Conservation (phyloP, 2,888 invertebrate genomes). For the Anoplius nigerrimus region DNA sequence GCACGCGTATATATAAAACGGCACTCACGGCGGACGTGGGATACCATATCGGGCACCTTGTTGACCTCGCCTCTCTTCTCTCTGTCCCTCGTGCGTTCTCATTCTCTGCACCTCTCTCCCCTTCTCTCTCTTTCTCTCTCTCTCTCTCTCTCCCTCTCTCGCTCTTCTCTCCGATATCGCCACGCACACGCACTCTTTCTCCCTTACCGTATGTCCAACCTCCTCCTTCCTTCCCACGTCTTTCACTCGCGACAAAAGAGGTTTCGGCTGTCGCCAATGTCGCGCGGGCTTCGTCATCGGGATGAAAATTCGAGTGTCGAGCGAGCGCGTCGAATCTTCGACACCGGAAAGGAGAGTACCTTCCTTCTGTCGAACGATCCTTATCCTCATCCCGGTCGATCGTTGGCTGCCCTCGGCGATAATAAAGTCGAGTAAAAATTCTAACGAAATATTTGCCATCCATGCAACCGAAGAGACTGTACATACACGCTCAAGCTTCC, state of each 20-base stretch:
- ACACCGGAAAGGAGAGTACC: neutral
- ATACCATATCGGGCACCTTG: conserved; percentile 75
- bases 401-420: no score
- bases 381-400: no score
- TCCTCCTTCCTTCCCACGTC: conserved; percentile 43
- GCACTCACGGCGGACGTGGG: conserved; percentile 69
- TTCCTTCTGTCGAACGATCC: no score
- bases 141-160: conserved; percentile 28
- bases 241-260: conserved; percentile 49
- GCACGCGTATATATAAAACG: conserved; percentile 57
- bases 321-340: neutral
- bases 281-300: conserved; percentile 31
- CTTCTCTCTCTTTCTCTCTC: conserved; percentile 32
- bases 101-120: conserved; percentile 35
- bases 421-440: no score
- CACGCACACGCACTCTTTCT: conserved; percentile 15
- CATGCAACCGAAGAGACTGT: no score
- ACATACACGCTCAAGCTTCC: no score
- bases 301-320: neutral
- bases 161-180: conserved; percentile 5
- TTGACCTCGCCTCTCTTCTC: conserved; percentile 72
- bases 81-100: conserved; percentile 52
- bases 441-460: no score
- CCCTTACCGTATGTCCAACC: conserved; percentile 13
- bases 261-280: conserved; percentile 47